phyloP scores from a whole-genome alignment of 2,797 vertebrate genomes.

The Babyrousa celebensis region DNA sequence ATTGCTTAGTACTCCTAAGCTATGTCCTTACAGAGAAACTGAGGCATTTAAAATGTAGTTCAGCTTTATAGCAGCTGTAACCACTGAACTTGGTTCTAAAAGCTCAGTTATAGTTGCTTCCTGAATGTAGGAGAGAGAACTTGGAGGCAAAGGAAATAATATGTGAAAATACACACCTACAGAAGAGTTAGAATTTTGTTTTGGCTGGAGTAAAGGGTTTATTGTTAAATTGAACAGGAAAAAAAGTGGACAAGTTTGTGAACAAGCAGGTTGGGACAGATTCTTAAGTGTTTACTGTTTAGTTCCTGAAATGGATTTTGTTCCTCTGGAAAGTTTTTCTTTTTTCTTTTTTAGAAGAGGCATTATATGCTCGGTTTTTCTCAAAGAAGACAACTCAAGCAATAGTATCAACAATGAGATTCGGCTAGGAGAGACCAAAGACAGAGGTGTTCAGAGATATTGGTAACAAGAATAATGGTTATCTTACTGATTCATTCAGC shows the following conservation, averaged over 20 bases:
- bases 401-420: background rate
- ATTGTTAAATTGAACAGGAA: background rate
- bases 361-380: constrained; percentile 12
- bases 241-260: background rate
- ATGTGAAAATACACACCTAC: background rate
- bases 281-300: constrained; percentile 16
- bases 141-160: background rate
- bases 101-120: background rate
- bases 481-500: background rate
- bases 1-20: constrained; percentile 41
- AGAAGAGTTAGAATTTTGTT: constrained; percentile 44
- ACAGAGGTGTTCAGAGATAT: background rate
- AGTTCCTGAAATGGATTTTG: constrained; percentile 59
- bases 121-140: background rate
- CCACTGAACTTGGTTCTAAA: background rate
- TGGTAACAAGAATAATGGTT: background rate
- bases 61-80: background rate
- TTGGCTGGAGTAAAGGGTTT: background rate
- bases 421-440: background rate
- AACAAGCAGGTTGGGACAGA: background rate
- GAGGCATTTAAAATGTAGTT: background rate
- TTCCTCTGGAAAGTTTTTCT: background rate
- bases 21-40: background rate
- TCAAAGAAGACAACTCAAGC: background rate
- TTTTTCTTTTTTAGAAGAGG: constrained; percentile 14